Conservation (phyloP, 2,888 invertebrate genomes). For the Spilosoma lubricipeda region DNA sequence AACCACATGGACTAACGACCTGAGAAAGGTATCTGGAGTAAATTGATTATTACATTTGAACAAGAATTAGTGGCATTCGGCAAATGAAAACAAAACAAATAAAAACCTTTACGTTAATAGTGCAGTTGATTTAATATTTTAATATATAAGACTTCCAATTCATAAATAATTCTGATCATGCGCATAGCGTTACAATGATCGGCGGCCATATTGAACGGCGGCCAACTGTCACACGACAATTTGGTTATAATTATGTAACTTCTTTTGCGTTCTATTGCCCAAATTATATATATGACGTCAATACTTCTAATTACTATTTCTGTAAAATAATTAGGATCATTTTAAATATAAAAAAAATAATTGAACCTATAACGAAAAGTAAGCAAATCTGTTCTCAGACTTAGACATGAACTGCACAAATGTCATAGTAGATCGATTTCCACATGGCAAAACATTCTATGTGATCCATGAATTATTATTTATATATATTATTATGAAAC, state of each 20-base stretch:
- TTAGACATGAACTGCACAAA: too few species aligned
- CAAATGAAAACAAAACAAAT: neutral
- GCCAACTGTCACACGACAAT: slow-evolving; percentile 6
- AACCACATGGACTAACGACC: too few species aligned
- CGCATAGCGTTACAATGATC: neutral
- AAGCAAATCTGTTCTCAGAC: neutral
- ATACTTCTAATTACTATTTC: neutral
- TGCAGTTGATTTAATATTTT: slow-evolving; percentile 1
- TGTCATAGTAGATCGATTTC: too few species aligned
- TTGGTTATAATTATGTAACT: neutral
- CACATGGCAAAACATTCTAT: too few species aligned
- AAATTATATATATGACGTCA: neutral
- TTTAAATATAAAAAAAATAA: neutral
- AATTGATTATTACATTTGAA: neutral
- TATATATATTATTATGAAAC: too few species aligned
- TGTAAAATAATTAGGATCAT: neutral
- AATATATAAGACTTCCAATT: neutral
- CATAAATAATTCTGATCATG: slow-evolving; percentile 15
- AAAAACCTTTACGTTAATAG: neutral
- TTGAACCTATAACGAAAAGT: neutral
- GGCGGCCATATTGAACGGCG: slow-evolving; percentile 15
- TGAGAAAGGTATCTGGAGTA: too few species aligned
- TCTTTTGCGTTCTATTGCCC: neutral
- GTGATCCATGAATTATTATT: too few species aligned
- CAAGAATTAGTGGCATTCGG: neutral